Base-by-base conservation (phyloP, 92 coral and sea anemone genomes). In the Siderastrea siderea region DNA sequence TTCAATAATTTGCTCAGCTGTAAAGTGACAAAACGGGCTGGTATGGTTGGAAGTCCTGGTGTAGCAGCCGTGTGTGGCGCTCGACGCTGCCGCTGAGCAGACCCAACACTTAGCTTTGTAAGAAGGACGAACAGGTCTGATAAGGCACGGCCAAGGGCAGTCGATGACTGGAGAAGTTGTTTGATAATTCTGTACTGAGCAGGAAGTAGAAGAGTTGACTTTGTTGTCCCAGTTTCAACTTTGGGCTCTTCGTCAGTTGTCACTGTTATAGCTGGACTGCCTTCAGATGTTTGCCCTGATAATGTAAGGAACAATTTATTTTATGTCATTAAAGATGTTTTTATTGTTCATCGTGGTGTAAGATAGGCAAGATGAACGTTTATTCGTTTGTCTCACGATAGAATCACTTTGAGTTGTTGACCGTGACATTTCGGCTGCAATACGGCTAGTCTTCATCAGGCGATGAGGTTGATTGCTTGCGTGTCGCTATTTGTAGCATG, bases 71-170 rank as follows among this genome's bases (percentile, higher is more conserved):
- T 75, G 43, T 95, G 99, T 15, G 98, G 99, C n/a, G 93, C 92
- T 43, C 99, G 90, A 26, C 99, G 93, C 86, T 97, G 99, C 19
- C 98, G 92, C 82, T 97, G 99, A 8, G 97, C 98, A 1, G 99
- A 94, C 8, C 98, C 98, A 78, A 97, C 96, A 70, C 98, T 92
- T 7, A 97, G 89, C 75, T 93, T 91, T 13, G 96, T 95, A 69
- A 97, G 87, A 60, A 96, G 82, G 64, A 94, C 92, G 84, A 97
- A 97, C 92, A 97, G 91, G 84, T 97, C 99, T 51, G 99, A 94
- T 79, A 97, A 82, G 49, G 96, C 89, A 68, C 98, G 94, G 84
- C 96, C 96, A 59, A 97, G 91, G 50, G 94, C 92, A 17, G 99
- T 94, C 7, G 96, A 89, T 48, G 95, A 88, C 59, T 94, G 95